phyloP scores from a whole-genome alignment of 2,888 invertebrate species.

The Melolontha melolontha region DNA sequence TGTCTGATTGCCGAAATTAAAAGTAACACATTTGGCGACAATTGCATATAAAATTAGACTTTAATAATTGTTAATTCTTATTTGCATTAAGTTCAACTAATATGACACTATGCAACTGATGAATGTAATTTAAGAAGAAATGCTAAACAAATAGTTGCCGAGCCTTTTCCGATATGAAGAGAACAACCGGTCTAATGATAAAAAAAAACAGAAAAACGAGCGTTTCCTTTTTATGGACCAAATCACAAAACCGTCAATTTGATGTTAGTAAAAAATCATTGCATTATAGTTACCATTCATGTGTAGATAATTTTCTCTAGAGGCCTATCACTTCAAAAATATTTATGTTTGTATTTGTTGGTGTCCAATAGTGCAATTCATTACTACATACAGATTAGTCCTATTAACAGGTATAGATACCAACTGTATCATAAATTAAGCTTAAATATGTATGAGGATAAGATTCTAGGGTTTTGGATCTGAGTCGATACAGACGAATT shows the following conservation, averaged over 20 bases:
- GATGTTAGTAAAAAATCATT: conserved; percentile 30
- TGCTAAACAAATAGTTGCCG: neutral
- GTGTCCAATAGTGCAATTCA: neutral
- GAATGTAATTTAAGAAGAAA: neutral
- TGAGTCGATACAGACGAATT: too few species aligned
- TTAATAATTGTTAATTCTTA: too few species aligned
- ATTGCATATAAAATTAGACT: too few species aligned
- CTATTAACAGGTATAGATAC: too few species aligned
- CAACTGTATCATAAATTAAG: too few species aligned
- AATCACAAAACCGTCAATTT: conserved; percentile 34
- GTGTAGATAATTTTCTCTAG: conserved; percentile 15
- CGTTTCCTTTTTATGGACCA: conserved; percentile 35
- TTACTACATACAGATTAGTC: too few species aligned
- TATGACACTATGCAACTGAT: too few species aligned
- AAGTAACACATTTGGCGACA: too few species aligned
- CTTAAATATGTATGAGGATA: too few species aligned
- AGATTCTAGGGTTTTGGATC: too few species aligned
- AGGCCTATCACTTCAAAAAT: conserved; percentile 13
- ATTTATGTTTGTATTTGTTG: neutral
- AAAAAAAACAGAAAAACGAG: conserved; percentile 9
- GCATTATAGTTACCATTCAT: conserved; percentile 14
- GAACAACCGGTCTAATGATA: neutral
- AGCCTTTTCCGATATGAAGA: conserved; percentile 3
- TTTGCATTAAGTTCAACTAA: too few species aligned
- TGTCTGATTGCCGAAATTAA: too few species aligned